These are phyloP conservation scores for Athalia cordata DNA, from an alignment of 2,888 invertebrate species.

Conservation along the genomic window DNA sequence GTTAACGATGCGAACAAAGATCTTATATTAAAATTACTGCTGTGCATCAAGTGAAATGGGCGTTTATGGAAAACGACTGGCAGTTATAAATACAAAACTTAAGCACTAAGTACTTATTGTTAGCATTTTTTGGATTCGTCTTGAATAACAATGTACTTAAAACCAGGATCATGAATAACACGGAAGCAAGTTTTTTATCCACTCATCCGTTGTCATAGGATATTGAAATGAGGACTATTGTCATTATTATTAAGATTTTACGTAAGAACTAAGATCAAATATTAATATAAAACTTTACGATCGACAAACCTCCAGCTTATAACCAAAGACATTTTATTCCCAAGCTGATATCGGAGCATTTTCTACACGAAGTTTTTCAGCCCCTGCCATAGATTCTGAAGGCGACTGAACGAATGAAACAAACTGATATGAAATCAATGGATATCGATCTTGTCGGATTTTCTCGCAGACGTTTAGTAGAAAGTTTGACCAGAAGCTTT, in stretches of 20 bases:
- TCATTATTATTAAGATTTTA: neutral
- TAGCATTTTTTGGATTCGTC: neutral
- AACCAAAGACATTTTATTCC: constrained; percentile 4
- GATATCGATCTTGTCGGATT: too few relatives aligned
- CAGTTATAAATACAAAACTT: neutral
- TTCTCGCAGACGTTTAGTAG: too few relatives aligned
- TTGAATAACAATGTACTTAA: neutral
- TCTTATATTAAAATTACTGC: too few relatives aligned
- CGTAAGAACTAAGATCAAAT: neutral
- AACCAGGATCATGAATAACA: neutral
- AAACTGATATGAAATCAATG: too few relatives aligned
- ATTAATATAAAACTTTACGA: neutral
- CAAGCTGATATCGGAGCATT: constrained; percentile 22
- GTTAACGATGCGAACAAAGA: too few relatives aligned
- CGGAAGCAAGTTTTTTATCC: constrained; percentile 7
- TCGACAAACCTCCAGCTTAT: neutral
- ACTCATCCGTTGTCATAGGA: neutral
- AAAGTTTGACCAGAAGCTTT: too few relatives aligned
- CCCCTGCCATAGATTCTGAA: too few relatives aligned
- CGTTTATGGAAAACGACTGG: too few relatives aligned
- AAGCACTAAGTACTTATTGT: too few relatives aligned
- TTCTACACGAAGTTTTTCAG: neutral
- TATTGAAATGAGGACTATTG: neutral
- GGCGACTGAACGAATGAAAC: too few relatives aligned
- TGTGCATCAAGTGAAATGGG: too few relatives aligned